These are phyloP conservation scores for Trematomus loennbergii DNA, from an alignment of 2,113 vertebrate genomes.

Conservation along the genomic window DNA sequence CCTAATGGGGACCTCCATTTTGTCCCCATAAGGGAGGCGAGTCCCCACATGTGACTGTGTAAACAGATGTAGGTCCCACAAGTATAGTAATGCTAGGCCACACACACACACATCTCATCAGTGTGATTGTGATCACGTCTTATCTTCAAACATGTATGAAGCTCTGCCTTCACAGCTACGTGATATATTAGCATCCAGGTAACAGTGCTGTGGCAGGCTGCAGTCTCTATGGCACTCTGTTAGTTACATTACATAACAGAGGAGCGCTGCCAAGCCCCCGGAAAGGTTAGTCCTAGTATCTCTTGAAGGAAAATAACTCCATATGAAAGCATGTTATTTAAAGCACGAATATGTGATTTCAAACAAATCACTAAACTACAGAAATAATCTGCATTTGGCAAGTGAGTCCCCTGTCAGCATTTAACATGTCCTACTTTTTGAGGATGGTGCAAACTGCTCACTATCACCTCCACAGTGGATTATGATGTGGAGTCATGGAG, in stretches of 20 bases:
- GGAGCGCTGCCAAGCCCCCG: not conserved
- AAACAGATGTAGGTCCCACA: too few species aligned
- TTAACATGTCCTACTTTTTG: too few species aligned
- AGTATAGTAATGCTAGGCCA: too few species aligned
- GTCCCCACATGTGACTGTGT: too few species aligned
- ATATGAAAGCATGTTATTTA: not conserved
- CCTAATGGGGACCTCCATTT: too few species aligned
- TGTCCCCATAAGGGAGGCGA: too few species aligned
- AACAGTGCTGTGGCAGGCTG: not conserved
- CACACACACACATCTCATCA: not conserved
- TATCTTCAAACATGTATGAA: not conserved
- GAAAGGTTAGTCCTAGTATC: not conserved
- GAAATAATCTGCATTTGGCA: not conserved
- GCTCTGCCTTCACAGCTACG: not conserved
- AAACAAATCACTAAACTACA: not conserved
- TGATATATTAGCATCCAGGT: not conserved
- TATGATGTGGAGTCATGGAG: too few species aligned
- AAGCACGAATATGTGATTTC: not conserved
- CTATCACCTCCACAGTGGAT: too few species aligned
- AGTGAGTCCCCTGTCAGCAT: too few species aligned
- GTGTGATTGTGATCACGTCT: not conserved
- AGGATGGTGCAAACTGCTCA: too few species aligned
- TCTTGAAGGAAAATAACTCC: not conserved
- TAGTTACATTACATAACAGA: conserved; percentile 38
- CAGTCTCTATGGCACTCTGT: not conserved